Evolutionary conservation across 1,140 invertebrate genomes (phyloP), one percentile per base, ranked within the genome.

Genomic region (Solenopsis invicta): DNA sequence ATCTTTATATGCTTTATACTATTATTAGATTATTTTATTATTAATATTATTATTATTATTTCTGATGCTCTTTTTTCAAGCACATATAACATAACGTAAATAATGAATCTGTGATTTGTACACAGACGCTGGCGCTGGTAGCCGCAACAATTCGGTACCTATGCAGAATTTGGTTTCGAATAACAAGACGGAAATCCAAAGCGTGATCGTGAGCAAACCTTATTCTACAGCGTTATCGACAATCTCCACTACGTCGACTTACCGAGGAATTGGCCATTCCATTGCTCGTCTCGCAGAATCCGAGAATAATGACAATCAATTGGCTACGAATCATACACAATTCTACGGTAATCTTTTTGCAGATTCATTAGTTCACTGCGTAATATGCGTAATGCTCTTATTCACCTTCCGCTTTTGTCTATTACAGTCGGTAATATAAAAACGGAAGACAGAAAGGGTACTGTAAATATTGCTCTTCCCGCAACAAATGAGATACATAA

Each of bases 171-270:
- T 94, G 93, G 92, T 92, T 90, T 88, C 93, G 88, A 86, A 90
- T 81, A 92, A 91, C 72, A 94, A 95, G 90, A 91, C 94, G 61
- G 94, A 95, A 88, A 90, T 93, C 0, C 95, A 94, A 64, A 95
- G 95, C 89, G 96, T 96, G 37, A 96, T 96, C 84, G 96, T 96
- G 45, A 96, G 93, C 85, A 96, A 96, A 89, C 92, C 95, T 34
- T 94, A 95, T 66, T 77, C 93, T 9, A 88, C 66, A 50, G 0
- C 66, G 21, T 69, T 93, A 75, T 91, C 94, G 56, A 93, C 94
- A 21, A 94, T 92, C 92, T 92, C 94, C 10, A 93, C 93, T 78
- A 94, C 93, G 24, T 93, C 94, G 48, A 93, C 90, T 93, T 93
- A 95, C 9, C 90, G 94, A 24, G 89, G 90, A 56, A 93, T 94